Base-by-base conservation (phyloP, 1,140 invertebrate species). In the Helicoverpa zea region DNA sequence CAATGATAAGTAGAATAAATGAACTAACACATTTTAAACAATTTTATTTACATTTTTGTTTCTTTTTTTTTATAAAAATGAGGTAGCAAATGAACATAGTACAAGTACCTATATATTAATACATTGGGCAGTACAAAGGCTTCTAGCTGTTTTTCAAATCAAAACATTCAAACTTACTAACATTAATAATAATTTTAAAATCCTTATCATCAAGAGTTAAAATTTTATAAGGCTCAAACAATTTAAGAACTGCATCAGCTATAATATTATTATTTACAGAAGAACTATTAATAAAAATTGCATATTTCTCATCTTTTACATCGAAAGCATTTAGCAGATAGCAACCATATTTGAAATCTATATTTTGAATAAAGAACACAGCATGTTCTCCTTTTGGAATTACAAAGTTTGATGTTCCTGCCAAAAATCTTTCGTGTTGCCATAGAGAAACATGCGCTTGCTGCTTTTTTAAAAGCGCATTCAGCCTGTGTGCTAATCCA, bases 351-450 rank as follows among this genome's bases (percentile, higher is more conserved):
- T 91, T 90, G 10, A 86, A 85, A 59, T 81, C 35, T 54, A 90
- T 63, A 72, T 87, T 90, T 82, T 86, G 77, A 77, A 94, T 87
- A 77, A 83, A 83, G 58, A 89, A 92, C 7, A 84, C 68, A n/a
- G 79, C 35, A 82, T 86, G 84, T 58, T 89, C 84, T 68, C 83
- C 88, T 85, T 89, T 93, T 2, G 92, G 92, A 29, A 94, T 89
- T 2, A 90, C 66, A 84, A 94, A 94, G 82, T 91, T 93, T 7
- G 90, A 93, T 84, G 90, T 93, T 66, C 81, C 87, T 2, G 90
- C 92, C 72, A 94, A 83, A 84, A 88, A 94, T 79, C 83, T 86
- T 74, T 94, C 93, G 81, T 94, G 90, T 79, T 93, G 88, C 93
- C 93, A 94, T 56, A 94, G 80, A 82, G 84, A 88, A 73, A 89